A percentile compares a stretch with the other conserved stretches of the same genome.
Conservation (phyloP, 2,113 vertebrate genomes). For the Propithecus coquereli region DNA sequence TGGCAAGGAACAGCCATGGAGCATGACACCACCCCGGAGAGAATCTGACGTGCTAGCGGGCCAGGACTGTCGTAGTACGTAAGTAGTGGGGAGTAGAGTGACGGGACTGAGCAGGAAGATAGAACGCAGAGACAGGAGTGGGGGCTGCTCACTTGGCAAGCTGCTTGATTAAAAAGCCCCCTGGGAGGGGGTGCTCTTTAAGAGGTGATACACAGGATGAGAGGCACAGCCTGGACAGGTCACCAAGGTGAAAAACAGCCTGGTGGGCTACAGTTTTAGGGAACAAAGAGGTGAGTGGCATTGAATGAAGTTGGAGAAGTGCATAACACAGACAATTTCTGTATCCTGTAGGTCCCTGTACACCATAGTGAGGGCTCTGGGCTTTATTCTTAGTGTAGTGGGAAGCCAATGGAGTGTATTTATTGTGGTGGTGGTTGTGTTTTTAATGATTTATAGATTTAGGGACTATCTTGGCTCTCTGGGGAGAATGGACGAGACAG, state of each 20-base stretch:
- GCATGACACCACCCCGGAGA: accelerated
- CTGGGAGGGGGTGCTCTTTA: too few species aligned
- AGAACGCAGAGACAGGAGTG: accelerated
- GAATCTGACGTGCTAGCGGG: background rate
- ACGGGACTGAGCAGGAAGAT: background rate
- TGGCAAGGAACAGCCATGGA: background rate
- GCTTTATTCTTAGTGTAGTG: background rate
- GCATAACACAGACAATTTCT: accelerated
- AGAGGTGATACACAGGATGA: background rate
- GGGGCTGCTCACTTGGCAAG: background rate
- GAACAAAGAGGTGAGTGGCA: background rate
- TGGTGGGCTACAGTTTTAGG: background rate
- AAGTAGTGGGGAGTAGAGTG: accelerated
- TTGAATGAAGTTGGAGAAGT: too few species aligned
- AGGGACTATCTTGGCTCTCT: background rate
- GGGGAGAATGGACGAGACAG: background rate
- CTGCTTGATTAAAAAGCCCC: background rate
- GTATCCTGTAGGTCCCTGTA: accelerated
- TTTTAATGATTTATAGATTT: background rate
- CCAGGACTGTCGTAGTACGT: too few species aligned
- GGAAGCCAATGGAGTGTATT: background rate
- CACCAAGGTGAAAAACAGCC: background rate
- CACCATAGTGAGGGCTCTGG: background rate
- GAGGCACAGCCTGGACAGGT: background rate
- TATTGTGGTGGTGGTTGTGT: background rate